phyloP scores from a whole-genome alignment of 2,113 vertebrate species.

The Carollia perspicillata region DNA sequence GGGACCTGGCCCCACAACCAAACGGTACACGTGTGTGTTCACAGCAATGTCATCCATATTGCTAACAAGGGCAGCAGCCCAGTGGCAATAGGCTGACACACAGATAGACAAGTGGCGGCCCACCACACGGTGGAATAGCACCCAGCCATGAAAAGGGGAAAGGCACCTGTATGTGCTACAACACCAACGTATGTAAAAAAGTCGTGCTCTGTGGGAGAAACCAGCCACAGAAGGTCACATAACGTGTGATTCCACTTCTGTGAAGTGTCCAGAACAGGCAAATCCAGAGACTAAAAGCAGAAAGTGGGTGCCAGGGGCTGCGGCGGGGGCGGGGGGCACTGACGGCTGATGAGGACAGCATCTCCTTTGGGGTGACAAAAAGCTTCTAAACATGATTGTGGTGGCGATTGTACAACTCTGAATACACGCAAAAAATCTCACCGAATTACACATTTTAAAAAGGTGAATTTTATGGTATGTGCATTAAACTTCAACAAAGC shows the following conservation, averaged over 20 bases:
- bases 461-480: fast-evolving
- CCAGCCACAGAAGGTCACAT: not conserved
- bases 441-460: fast-evolving
- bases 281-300: not conserved
- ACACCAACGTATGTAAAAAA: fast-evolving
- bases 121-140: fast-evolving
- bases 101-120: not conserved
- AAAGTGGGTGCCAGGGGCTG: not conserved
- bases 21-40: not conserved
- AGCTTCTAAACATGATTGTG: not conserved
- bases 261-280: not conserved
- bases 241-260: fast-evolving
- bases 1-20: not conserved
- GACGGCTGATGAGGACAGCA: fast-evolving
- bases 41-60: not conserved
- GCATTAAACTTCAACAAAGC: not conserved
- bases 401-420: fast-evolving
- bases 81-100: fast-evolving
- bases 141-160: not conserved
- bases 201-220: fast-evolving
- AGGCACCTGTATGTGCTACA: fast-evolving
- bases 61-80: not conserved
- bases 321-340: too few relatives aligned
- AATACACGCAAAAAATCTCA: not conserved
- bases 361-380: not conserved